Base-by-base conservation (phyloP, 2,113 vertebrate genomes). In the Pituophis catenifer region DNA sequence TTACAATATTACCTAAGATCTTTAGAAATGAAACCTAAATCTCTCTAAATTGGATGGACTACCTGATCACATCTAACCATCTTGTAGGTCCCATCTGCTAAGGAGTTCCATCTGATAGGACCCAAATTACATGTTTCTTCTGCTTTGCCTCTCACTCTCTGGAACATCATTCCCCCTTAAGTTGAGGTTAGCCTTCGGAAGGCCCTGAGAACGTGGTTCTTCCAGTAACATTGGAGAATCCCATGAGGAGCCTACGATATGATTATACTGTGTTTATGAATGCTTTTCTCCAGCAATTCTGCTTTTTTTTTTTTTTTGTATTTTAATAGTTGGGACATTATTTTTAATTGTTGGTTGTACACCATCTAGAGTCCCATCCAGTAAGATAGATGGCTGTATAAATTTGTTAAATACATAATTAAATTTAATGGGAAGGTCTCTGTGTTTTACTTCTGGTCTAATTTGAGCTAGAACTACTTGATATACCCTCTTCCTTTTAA, bases 401-500 rank as follows among this genome's bases (percentile, higher is more conserved):
- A 8, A 75, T 33, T 75, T 17, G 70, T 50, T 33, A 81, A 38
- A 54, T 53, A 53, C 3, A 54, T 88, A 53, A 88, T 53, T 53
- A n/a, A n/a, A 88, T 53, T 38, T 9, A 21, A 44, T 44, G 33
- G 17, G 33, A 17, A 81, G 75, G 33, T 81, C 2, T 44, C 19
- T 75, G n/a, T 75, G n/a, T 75, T 75, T 75, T 81, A 81, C 75
- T 81, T 44, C 33, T 3, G 0, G 17, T 81, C 59, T 19, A 12
- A 44, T 75, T 44, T 4, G 5, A 57, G 10, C 62, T 26, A 52
- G 65, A 93, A 94, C 91, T 10, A 88, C 96, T 96, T 97, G 52
- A 93, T 96, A 95, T 75, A 62, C 92, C 94, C 90, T 93, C 93
- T 50, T 92, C 89, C 92, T 91, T 95, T 92, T 95, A 89, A 93